Evolutionary conservation across 2,888 invertebrate species (phyloP), one percentile per base, ranked within the genome.

Genomic region (Diarsia mendica): DNA sequence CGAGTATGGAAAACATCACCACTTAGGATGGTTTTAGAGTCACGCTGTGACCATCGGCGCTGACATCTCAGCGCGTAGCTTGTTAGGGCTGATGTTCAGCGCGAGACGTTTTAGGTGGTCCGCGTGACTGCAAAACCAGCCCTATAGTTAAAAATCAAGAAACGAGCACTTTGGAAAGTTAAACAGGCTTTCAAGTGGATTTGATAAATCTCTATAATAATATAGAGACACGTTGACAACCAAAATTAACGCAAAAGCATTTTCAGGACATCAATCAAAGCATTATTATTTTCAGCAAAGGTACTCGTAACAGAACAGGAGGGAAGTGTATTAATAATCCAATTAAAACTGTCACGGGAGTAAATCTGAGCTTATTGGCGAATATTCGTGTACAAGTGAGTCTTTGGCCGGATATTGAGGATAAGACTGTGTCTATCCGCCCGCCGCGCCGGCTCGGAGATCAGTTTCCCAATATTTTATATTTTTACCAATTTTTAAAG

Each of bases 341-440:
- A 61, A 80, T 70, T 76, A 82, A 64, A 72, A 70, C 58, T 9
- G 11, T 53, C 51, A 2, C 23, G 10, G 9, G 11, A 44, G 51
- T 33, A 72, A 68, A 76, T 48, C 67, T 60, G 55, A 48, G 28
- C 6, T 70, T 66, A 73, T 68, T 77, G 51, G 28, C 48, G 20
- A 67, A 72, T 63, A 70, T 71, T 70, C 76, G 51, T 28, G 28
- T 49, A 33, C 23, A 72, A 68, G 23, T 65, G 39, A 72, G 77
- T 67, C 63, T 71, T 79, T 49, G 48, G 70, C 72, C 70, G 85
- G 77, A 85, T 85, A 85, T 81, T 83, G 68, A n/a, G 58, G 61
- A 65, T 81, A 65, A 65, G 67, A 60, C 66, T 33, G 70, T 44
- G 15, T 69, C 49, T 4, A 15, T 23, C n/a, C 44, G 23, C 53